Evolutionary conservation across 2,797 vertebrate genomes (phyloP).

Genomic region (Pipistrellus kuhlii): DNA sequence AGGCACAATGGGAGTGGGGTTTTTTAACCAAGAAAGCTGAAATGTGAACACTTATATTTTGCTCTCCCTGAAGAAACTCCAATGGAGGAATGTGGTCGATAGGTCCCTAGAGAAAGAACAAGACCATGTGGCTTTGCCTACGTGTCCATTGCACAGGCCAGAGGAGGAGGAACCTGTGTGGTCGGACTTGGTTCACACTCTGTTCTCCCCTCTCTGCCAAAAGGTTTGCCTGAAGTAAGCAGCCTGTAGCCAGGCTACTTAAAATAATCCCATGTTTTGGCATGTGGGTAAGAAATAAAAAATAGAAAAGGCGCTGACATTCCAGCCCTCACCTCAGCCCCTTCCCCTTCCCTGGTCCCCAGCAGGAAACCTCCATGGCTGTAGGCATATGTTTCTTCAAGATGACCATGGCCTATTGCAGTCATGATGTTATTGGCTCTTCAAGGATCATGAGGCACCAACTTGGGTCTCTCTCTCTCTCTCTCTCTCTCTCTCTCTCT

Average conservation of each 20-base stretch:
- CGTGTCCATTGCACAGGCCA: not conserved
- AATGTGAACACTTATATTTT: not conserved
- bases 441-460: not conserved
- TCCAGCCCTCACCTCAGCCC: not conserved
- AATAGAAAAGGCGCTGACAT: not conserved
- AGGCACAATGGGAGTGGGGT: not conserved
- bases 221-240: not conserved
- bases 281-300: slow-evolving; percentile 4
- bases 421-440: not conserved
- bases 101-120: not conserved
- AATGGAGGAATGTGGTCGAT: not conserved
- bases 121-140: not conserved
- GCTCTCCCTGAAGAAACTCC: not conserved
- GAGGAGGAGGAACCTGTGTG: not conserved
- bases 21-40: slow-evolving; percentile 33
- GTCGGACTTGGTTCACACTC: not conserved
- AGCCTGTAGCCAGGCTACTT: not conserved
- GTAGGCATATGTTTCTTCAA: not conserved
- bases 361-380: not conserved
- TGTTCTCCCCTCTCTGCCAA: not conserved
- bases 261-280: not conserved
- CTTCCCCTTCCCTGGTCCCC: no score
- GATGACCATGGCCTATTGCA: not conserved
- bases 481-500: no score
- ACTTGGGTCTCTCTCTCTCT: not conserved